These are phyloP conservation scores for Cherax quadricarinatus DNA, from an alignment of 1,140 invertebrate species.

Conservation along the genomic window DNA sequence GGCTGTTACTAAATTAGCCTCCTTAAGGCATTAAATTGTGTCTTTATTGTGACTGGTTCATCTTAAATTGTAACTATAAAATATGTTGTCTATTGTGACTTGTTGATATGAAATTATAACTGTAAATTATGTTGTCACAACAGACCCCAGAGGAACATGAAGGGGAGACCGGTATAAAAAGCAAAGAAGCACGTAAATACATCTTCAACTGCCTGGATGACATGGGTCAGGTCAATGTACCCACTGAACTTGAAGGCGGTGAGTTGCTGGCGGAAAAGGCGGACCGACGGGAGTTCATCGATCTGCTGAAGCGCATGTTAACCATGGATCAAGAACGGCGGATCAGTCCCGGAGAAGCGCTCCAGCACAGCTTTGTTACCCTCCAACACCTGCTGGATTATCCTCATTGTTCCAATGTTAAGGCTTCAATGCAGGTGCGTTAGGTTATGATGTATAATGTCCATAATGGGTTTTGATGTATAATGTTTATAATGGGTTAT, in stretches of 20 bases:
- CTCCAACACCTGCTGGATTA: constrained; percentile 96
- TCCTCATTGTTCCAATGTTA: constrained; percentile 96
- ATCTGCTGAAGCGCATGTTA: constrained; percentile 97
- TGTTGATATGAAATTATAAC: not conserved
- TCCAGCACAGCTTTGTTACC: constrained; percentile 96
- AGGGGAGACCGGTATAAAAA: constrained; percentile 97
- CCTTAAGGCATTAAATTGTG: not conserved
- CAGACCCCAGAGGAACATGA: constrained; percentile 98
- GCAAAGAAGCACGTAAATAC: constrained; percentile 99
- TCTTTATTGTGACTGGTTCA: not conserved
- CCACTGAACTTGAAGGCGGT: constrained; percentile 95
- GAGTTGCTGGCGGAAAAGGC: constrained; percentile 97
- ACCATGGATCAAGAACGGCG: constrained; percentile 97
- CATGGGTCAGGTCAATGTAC: constrained; percentile 98
- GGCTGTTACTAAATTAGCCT: too few relatives aligned
- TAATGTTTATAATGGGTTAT: too few relatives aligned
- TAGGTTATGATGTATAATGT: too few relatives aligned
- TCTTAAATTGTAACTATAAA: too few relatives aligned
- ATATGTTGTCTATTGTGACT: not conserved
- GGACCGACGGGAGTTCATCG: constrained; percentile 96
- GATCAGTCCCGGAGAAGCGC: constrained; percentile 95
- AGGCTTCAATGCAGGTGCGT: constrained; percentile 88
- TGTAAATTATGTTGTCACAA: not conserved
- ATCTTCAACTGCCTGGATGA: constrained; percentile 99
- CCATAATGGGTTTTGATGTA: too few relatives aligned